Conservation (phyloP, 2,888 invertebrate genomes). For the Cataglyphis rosenhaueri region DNA sequence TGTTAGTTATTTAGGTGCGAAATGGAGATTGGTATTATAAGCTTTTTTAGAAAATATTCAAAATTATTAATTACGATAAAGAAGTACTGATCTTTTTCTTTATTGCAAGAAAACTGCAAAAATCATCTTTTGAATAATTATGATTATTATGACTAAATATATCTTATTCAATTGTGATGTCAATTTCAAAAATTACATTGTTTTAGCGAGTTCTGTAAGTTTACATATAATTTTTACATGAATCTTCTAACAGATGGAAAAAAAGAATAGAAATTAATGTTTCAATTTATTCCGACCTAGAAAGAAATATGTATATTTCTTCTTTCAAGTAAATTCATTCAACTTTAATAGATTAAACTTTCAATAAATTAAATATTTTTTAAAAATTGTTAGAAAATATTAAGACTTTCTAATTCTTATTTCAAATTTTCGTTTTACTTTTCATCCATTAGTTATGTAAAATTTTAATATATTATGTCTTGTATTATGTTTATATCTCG, state of each 20-base stretch:
- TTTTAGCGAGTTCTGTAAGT: not conserved
- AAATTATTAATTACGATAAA: not conserved
- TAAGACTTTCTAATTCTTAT: too few relatives aligned
- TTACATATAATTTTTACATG: not conserved
- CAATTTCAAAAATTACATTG: not conserved
- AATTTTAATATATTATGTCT: not conserved
- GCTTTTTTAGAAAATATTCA: not conserved
- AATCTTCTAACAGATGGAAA: not conserved
- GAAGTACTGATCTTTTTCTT: too few relatives aligned
- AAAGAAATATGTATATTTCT: not conserved
- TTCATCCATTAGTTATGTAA: not conserved
- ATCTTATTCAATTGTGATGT: not conserved
- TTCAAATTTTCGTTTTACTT: not conserved
- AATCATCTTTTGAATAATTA: not conserved
- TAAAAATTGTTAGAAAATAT: not conserved
- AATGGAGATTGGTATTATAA: not conserved
- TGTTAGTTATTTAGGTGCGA: not conserved
- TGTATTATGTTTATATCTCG: not conserved
- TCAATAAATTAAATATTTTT: not conserved
- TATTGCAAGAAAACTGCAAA: not conserved
- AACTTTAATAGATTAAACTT: not conserved
- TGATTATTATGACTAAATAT: not conserved
- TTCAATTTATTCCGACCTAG: conserved; percentile 1
- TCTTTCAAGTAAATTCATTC: not conserved
- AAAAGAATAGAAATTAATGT: not conserved